Conservation (phyloP, 2,113 vertebrate species). For the Pseudopipra pipra region DNA sequence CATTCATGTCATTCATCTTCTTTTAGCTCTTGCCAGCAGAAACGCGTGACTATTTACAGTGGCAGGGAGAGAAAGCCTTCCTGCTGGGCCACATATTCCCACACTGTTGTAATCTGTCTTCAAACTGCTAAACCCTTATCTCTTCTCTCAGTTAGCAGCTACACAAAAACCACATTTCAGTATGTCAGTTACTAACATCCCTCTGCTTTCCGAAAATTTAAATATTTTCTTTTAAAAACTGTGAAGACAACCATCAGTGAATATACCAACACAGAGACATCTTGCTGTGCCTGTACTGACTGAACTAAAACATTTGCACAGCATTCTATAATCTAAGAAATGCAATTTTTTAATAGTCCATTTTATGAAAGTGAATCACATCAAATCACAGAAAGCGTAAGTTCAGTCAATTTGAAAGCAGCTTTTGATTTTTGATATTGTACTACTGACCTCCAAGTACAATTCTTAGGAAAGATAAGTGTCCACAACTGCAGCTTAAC, state of each 20-base stretch:
- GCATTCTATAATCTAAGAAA: neutral
- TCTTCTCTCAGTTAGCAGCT: neutral
- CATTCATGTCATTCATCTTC: neutral
- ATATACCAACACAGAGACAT: neutral
- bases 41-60: neutral
- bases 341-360: neutral
- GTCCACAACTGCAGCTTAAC: neutral
- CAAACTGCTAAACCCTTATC: neutral
- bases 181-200: neutral
- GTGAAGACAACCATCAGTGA: neutral
- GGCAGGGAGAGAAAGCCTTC: neutral
- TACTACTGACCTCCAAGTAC: neutral
- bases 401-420: neutral
- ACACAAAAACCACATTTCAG: neutral
- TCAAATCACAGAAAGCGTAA: neutral
- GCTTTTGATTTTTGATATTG: neutral
- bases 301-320: neutral
- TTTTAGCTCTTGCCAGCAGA: conserved; percentile 16
- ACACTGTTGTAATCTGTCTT: conserved; percentile 9
- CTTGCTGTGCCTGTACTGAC: neutral
- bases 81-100: neutral
- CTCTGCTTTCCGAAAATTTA: neutral
- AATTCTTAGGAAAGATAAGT: neutral
- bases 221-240: neutral
- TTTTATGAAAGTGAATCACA: neutral